Percentiles rank a stretch among this genome's conserved stretches.
Conservation (phyloP, 1,140 invertebrate genomes). For the Orchesella cincta region DNA sequence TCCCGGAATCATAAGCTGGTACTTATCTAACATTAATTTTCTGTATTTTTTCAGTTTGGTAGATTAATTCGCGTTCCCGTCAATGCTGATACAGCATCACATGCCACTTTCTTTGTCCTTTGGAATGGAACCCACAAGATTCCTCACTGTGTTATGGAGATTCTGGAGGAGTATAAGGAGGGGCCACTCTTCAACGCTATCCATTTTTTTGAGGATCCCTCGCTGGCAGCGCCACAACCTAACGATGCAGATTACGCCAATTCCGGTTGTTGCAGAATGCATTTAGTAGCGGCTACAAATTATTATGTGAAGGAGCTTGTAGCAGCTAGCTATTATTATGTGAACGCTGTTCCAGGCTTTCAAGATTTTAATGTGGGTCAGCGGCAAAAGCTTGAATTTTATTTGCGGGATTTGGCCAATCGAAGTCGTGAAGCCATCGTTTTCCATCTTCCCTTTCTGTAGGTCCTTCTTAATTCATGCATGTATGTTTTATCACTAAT, state of each 20-base stretch:
- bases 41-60: not conserved
- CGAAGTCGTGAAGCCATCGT: not conserved
- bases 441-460: not conserved
- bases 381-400: not conserved
- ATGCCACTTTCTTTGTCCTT: not conserved
- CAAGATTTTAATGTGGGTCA: not conserved
- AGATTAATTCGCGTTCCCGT: not conserved
- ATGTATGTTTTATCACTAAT: too few species aligned
- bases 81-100: not conserved
- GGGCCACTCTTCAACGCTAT: not conserved
- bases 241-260: not conserved
- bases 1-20: not conserved
- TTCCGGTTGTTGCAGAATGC: not conserved
- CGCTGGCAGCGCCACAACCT: not conserved
- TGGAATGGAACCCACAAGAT: not conserved
- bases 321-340: not conserved
- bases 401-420: not conserved
- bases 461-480: not conserved
- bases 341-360: not conserved
- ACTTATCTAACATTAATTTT: not conserved
- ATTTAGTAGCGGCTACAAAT: not conserved
- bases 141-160: not conserved
- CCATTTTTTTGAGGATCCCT: not conserved
- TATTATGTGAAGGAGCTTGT: not conserved
- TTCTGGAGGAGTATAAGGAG: not conserved